Conservation (phyloP, 2,113 vertebrate genomes). For the Leptodactylus fuscus region DNA sequence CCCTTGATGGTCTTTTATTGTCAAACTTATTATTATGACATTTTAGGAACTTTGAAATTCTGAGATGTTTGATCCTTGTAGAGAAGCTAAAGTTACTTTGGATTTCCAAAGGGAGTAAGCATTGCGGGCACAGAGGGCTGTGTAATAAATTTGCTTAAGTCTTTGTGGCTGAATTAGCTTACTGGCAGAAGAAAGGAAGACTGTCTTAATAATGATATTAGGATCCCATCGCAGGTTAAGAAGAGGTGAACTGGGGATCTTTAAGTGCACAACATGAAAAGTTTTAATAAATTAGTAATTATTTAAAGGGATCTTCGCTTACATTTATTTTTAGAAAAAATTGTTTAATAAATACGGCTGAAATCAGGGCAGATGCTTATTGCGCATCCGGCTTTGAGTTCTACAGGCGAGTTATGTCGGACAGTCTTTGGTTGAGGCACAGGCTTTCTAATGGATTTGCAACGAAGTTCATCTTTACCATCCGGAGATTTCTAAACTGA, state of each 20-base stretch:
- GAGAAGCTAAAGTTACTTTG: constrained; percentile 11
- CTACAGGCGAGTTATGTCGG: too few species aligned
- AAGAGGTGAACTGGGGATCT: neutral
- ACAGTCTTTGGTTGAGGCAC: too few species aligned
- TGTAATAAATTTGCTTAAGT: neutral
- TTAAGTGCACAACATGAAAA: too few species aligned
- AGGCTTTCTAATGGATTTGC: too few species aligned
- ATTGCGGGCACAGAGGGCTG: neutral
- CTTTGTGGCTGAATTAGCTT: neutral
- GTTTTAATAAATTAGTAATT: too few species aligned
- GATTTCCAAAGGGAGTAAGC: neutral
- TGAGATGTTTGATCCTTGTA: constrained; percentile 9
- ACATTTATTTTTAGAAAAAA: too few species aligned
- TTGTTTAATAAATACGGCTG: too few species aligned
- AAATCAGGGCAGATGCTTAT: too few species aligned
- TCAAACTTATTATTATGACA: constrained; percentile 29
- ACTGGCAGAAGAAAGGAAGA: neutral
- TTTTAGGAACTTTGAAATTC: constrained; percentile 29
- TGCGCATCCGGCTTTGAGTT: too few species aligned
- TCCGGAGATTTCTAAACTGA: too few species aligned
- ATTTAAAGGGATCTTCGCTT: too few species aligned
- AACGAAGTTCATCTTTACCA: too few species aligned
- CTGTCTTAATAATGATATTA: neutral
- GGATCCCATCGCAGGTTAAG: neutral
- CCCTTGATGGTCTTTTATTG: neutral